A percentile compares a stretch with the other conserved stretches of the same genome.
Evolutionary conservation across 2,113 vertebrate genomes (phyloP).

Genomic region (Proterorhinus semilunaris): DNA sequence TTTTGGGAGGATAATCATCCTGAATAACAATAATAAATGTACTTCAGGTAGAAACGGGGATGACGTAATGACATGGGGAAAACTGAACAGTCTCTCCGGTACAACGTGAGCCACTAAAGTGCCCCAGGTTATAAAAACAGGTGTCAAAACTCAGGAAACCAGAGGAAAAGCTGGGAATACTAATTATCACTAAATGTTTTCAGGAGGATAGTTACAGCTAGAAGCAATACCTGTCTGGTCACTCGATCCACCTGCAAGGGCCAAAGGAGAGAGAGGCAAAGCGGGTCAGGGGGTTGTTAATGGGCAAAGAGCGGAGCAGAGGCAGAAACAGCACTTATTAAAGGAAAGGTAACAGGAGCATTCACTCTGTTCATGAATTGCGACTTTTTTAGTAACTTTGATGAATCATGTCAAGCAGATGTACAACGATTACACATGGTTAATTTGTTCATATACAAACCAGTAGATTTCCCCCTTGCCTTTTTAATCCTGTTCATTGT

Average conservation of each 20-base stretch:
- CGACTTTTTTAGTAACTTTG: not conserved
- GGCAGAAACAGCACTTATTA: slow-evolving; percentile 47
- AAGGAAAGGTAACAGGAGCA: slow-evolving; percentile 25
- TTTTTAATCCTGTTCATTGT: too few relatives aligned
- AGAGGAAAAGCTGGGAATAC: slow-evolving; percentile 29
- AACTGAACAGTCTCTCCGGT: not conserved
- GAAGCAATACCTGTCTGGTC: slow-evolving; percentile 71
- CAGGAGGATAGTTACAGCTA: slow-evolving; percentile 47
- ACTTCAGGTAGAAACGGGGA: not conserved
- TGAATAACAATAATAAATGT: not conserved
- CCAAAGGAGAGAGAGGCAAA: slow-evolving; percentile 51
- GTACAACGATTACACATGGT: not conserved
- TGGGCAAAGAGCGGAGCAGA: slow-evolving; percentile 35
- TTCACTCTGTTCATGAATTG: slow-evolving; percentile 19
- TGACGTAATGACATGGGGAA: not conserved
- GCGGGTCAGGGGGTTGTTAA: slow-evolving; percentile 54
- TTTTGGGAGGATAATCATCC: not conserved
- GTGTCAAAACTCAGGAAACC: slow-evolving; percentile 2
- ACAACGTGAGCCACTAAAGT: not conserved
- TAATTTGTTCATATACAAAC: not conserved
- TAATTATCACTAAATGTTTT: slow-evolving; percentile 51
- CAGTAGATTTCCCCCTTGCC: not conserved
- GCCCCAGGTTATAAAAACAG: not conserved
- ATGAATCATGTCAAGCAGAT: not conserved
- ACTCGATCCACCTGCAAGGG: slow-evolving; percentile 71